These are phyloP conservation scores for Rhyacophila brunnea DNA, from an alignment of 1,140 invertebrate species.

Conservation along the genomic window DNA sequence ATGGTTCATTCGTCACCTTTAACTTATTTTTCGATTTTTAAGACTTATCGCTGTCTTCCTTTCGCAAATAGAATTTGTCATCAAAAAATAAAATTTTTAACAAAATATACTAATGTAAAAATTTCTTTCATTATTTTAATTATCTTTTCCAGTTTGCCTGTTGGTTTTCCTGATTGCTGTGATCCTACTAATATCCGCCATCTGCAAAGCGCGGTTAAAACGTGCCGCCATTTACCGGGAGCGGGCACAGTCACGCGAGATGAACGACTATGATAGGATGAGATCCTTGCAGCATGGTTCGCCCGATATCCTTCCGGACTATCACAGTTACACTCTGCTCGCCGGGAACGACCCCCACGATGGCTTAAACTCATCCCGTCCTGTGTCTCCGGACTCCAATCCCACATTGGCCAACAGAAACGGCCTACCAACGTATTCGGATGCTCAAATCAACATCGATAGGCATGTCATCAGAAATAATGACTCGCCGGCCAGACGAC, in stretches of 20 bases:
- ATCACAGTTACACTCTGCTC: constrained; percentile 7
- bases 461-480: background rate
- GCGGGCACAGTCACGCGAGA: background rate
- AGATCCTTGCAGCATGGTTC: background rate
- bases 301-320: background rate
- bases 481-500: constrained; percentile 18
- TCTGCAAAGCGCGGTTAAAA: constrained; percentile 30
- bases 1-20: too few relatives aligned
- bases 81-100: too few relatives aligned
- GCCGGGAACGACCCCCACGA: background rate
- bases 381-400: background rate
- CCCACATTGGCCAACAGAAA: background rate
- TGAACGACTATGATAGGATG: background rate
- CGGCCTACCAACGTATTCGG: constrained; percentile 4
- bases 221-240: constrained; percentile 5
- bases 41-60: too few relatives aligned
- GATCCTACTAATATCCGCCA: constrained; percentile 22
- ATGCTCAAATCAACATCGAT: background rate
- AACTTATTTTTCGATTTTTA: too few relatives aligned
- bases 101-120: too few relatives aligned
- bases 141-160: constrained; percentile 25
- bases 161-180: constrained; percentile 20
- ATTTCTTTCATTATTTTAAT: too few relatives aligned
- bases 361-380: background rate
- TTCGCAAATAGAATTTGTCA: too few relatives aligned